phyloP scores from a whole-genome alignment of 2,797 vertebrate species.

The Leptodactylus fallax region DNA sequence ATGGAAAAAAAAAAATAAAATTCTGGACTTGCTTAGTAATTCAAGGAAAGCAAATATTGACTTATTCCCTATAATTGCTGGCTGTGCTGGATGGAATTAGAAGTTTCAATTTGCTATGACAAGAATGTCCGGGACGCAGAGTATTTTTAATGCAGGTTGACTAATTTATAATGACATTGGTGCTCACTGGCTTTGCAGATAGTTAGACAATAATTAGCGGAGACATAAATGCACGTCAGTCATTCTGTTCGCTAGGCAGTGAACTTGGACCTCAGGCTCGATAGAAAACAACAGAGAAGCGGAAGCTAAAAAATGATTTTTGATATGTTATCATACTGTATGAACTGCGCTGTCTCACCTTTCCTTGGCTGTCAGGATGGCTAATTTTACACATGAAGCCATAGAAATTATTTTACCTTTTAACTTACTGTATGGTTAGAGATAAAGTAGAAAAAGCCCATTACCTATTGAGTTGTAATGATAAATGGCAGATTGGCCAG shows the following conservation, averaged over 20 bases:
- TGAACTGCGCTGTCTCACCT: conserved; percentile 20
- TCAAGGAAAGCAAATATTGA: conserved; percentile 29
- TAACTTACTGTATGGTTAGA: neutral
- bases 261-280: conserved; percentile 43
- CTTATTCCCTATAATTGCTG: conserved; percentile 56
- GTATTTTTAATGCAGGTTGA: conserved; percentile 58
- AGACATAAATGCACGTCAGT: conserved; percentile 54
- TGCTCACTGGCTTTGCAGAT: conserved; percentile 42
- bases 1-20: neutral
- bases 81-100: conserved; percentile 49
- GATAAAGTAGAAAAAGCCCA: neutral
- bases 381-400: conserved; percentile 21
- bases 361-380: conserved; percentile 30
- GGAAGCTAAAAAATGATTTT: conserved; percentile 13
- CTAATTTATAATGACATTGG: conserved; percentile 58
- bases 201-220: conserved; percentile 50
- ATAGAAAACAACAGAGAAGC: conserved; percentile 23
- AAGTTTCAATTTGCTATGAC: conserved; percentile 39
- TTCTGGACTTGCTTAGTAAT: conserved; percentile 1
- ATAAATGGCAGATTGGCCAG: neutral
- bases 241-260: conserved; percentile 19
- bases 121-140: conserved; percentile 43
- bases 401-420: neutral
- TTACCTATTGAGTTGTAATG: neutral
- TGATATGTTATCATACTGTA: conserved; percentile 3